Conservation (phyloP, 2,888 invertebrate genomes). For the Cylindroiulus punctatus region DNA sequence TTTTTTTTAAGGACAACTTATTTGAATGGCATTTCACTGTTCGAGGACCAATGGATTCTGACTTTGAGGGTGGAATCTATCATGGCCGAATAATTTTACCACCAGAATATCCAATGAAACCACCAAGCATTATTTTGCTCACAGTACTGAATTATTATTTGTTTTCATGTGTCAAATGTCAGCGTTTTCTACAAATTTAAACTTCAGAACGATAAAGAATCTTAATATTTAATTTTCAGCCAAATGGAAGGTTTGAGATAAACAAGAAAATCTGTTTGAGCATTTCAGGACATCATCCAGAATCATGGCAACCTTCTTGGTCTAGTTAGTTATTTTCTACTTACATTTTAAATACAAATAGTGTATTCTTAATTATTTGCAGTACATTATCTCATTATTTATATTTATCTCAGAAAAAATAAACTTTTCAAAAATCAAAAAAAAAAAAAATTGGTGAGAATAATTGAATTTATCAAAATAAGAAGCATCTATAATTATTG, state of each 20-base stretch:
- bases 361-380: too few species aligned
- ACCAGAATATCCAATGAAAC: constrained; percentile 96
- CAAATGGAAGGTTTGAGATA: constrained; percentile 91
- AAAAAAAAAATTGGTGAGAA: too few species aligned
- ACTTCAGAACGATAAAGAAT: background rate
- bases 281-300: constrained; percentile 96
- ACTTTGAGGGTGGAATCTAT: constrained; percentile 90
- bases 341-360: background rate
- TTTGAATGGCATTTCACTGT: constrained; percentile 99
- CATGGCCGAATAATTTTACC: constrained; percentile 92
- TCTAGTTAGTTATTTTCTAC: constrained; percentile 72
- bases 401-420: too few species aligned
- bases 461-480: too few species aligned
- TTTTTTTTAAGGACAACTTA: constrained; percentile 76
- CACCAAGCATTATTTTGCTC: constrained; percentile 90
- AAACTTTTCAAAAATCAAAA: too few species aligned
- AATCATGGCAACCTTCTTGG: constrained; percentile 98
- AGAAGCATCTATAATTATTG: background rate
- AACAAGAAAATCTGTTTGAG: constrained; percentile 95
- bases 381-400: too few species aligned
- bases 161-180: background rate
- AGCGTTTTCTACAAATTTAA: background rate
- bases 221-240: constrained; percentile 69
- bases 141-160: constrained; percentile 72
- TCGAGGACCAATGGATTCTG: constrained; percentile 85